Evolutionary conservation across 2,888 invertebrate species (phyloP), one percentile per base, ranked within the genome.

Genomic region (Coenonympha glycerion): DNA sequence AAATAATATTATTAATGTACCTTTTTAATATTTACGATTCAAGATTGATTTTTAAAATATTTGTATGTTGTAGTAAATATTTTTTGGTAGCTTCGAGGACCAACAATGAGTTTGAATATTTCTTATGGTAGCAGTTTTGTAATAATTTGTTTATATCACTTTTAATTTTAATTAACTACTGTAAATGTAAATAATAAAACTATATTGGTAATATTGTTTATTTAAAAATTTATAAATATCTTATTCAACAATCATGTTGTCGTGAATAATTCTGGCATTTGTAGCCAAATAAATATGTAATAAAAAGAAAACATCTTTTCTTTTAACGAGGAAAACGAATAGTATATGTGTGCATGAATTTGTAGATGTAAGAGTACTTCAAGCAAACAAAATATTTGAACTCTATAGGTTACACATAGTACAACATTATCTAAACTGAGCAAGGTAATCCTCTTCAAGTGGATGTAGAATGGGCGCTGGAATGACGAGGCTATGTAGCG

Each of bases 401-500:
- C n/a, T n/a, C n/a, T n/a, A n/a, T n/a, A n/a, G n/a, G n/a, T n/a
- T n/a, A n/a, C n/a, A n/a, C n/a, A n/a, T n/a, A n/a, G n/a, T n/a
- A n/a, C n/a, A n/a, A n/a, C 9, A 28, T 22, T 75, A 76, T 78
- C 75, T 87, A 76, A 91, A 94, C 71, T 92, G 92, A 60, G 88
- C 79, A 49, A 99, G 81, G 90, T 95, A 98, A 74, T 98, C 97
- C 47, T 88, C 75, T 87, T 99, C 99, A 26, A 99, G 79, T 6
- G 97, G 96, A 89, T 99, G 99, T 74, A 98, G 86, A 53, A 84
- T 79, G 60, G 92, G 89, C 31, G 94, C 95, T 54, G 95, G 92
- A 66, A 99, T 92, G 47, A 99, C 92, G 34, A 99, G 88, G 34
- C 97, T 98, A 84, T 99, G 99, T 34, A 99, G 89, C 1, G 99